These are phyloP conservation scores for Drosophila atripex DNA, from an alignment of 2,888 invertebrate species.

Conservation along the genomic window DNA sequence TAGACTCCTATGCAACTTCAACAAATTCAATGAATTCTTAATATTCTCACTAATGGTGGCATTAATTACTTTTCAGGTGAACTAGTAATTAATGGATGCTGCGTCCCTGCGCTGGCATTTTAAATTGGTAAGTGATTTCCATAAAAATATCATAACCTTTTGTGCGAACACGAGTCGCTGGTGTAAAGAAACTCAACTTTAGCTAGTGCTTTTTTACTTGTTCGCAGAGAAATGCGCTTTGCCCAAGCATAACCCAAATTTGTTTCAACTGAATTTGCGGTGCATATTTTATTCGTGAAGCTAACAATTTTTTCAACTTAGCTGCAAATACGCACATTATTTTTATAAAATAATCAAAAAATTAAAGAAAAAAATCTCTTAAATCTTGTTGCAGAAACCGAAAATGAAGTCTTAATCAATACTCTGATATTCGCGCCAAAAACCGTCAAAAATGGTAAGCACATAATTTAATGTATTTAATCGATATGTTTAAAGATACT, in stretches of 20 bases:
- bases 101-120: neutral
- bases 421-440: neutral
- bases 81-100: neutral
- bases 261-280: conserved; percentile 75
- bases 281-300: conserved; percentile 80
- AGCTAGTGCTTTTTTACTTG: conserved; percentile 81
- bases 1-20: conserved; percentile 9
- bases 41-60: neutral
- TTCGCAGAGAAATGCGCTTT: conserved; percentile 77
- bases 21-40: conserved; percentile 3
- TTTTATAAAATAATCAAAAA: neutral
- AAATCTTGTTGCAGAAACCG: neutral
- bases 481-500: neutral
- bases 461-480: neutral
- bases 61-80: conserved; percentile 52
- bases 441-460: conserved; percentile 15
- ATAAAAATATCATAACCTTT: neutral
- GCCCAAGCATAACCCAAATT: conserved; percentile 83
- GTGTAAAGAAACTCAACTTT: conserved; percentile 78
- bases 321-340: neutral
- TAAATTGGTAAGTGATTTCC: conserved; percentile 46
- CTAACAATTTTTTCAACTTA: conserved; percentile 37
- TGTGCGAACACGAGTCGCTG: conserved; percentile 81
- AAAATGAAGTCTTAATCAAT: neutral
- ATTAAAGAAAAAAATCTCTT: neutral